Conservation (phyloP, 2,797 vertebrate species). For the Parauchenoglanis punctatus region DNA sequence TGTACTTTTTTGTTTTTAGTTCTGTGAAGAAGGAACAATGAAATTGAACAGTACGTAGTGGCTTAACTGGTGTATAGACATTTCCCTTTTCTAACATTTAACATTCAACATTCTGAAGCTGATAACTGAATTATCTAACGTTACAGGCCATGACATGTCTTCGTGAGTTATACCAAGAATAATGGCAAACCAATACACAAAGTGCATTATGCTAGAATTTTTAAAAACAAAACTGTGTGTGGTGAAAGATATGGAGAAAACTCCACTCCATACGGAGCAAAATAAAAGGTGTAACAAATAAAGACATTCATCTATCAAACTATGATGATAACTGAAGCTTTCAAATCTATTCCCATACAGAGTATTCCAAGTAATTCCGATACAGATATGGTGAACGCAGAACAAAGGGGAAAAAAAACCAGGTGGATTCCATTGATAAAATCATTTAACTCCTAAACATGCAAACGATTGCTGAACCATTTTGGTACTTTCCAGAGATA, state of each 20-base stretch:
- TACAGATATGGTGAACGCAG: neutral
- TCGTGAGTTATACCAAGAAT: neutral
- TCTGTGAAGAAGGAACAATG: neutral
- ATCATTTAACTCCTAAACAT: too few relatives aligned
- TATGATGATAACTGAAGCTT: neutral
- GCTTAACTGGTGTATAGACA: neutral
- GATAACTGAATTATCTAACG: neutral
- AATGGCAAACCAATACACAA: neutral
- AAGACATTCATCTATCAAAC: neutral
- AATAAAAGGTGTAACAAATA: neutral
- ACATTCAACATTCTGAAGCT: neutral
- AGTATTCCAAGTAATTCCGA: neutral
- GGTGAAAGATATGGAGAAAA: neutral
- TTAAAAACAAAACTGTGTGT: neutral
- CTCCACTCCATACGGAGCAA: neutral
- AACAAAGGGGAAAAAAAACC: neutral
- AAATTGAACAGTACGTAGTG: neutral
- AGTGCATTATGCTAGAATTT: neutral
- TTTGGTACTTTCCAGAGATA: slow-evolving; percentile 43
- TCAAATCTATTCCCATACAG: neutral
- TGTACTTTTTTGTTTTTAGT: neutral
- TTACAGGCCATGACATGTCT: neutral
- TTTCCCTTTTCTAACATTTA: neutral
- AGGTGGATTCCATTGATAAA: neutral
- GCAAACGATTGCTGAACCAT: neutral